Base-by-base conservation (phyloP, 2,113 vertebrate genomes). In the Aleadryas rufinucha region DNA sequence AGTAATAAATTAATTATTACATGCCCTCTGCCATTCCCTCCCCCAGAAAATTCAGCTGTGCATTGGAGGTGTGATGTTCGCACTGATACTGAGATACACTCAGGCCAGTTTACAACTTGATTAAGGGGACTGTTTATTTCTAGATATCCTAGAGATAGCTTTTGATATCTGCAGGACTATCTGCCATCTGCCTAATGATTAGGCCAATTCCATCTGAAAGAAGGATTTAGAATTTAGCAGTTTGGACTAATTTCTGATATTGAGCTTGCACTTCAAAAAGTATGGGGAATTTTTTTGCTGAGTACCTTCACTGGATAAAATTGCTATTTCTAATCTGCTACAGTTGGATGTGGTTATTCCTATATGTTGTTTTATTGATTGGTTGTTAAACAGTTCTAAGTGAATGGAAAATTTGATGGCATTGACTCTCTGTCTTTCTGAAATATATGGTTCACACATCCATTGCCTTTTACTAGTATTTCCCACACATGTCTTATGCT, bases 11-110 rank as follows among this genome's bases (percentile, higher is more conserved):
- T 56, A 20, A 26, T 83, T 85, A 42, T 45, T 79, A 37, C 5
- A 2, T 18, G 11, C 10, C 12, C 24, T 28, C 37, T 52, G 6
- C 24, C 1, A 0, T 11, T 16, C 12, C 6, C 14, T 13, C 3
- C n/a, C 7, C 19, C 2, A 11, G 1, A 53, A 83, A 85, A 76
- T 71, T 76, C 64, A 47, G 9, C 54, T 78, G 24, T 84, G n/a
- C 16, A 9, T 68, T 87, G 61, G 24, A 74, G 47, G 19, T 44
- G 31, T 66, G 30, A 28, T 64, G 24, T 69, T 90, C 82, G 45
- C 65, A 49, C 33, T 63, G 47, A 31, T 53, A 61, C 45, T 47
- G 35, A 75, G 63, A 83, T 61, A 31, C 16, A 47, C 14, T 65
- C 20, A 70, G 54, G 16, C 26, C 35, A 64, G 27, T 74, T 90